Evolutionary conservation across 2,113 vertebrate species (phyloP).

Genomic region (Aythya baeri): DNA sequence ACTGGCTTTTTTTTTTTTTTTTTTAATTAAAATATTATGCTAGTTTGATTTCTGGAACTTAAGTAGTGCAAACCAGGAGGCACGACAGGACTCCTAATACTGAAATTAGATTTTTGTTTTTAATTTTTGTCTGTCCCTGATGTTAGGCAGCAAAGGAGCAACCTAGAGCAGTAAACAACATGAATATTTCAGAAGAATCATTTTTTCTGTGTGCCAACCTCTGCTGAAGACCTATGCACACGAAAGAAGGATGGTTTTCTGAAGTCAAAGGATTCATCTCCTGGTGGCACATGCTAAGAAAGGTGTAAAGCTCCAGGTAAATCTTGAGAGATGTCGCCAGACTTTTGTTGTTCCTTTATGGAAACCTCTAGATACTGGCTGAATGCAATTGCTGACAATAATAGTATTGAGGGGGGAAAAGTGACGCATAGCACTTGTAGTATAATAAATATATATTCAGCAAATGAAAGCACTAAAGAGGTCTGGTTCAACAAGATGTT

Average conservation of each 20-base stretch:
- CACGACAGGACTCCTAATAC: neutral
- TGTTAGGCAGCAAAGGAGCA: neutral
- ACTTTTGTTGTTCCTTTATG: neutral
- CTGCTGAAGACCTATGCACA: neutral
- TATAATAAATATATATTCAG: neutral
- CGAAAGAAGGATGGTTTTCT: neutral
- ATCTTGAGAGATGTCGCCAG: neutral
- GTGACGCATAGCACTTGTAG: neutral
- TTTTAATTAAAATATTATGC: neutral
- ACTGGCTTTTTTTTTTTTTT: neutral
- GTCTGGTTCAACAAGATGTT: neutral
- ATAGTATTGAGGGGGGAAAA: neutral
- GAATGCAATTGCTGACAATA: neutral
- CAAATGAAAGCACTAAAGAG: neutral
- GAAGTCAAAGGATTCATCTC: neutral
- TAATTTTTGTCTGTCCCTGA: neutral
- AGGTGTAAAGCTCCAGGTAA: neutral
- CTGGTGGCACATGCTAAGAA: neutral
- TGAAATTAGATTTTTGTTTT: neutral
- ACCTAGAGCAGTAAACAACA: neutral
- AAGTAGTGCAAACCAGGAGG: neutral
- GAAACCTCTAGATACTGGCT: neutral
- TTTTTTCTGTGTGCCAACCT: neutral
- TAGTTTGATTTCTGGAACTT: conserved; percentile 30
- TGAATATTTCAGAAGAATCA: neutral